Evolutionary conservation across 2,888 invertebrate species (phyloP).

Genomic region (Eudemis profundana): DNA sequence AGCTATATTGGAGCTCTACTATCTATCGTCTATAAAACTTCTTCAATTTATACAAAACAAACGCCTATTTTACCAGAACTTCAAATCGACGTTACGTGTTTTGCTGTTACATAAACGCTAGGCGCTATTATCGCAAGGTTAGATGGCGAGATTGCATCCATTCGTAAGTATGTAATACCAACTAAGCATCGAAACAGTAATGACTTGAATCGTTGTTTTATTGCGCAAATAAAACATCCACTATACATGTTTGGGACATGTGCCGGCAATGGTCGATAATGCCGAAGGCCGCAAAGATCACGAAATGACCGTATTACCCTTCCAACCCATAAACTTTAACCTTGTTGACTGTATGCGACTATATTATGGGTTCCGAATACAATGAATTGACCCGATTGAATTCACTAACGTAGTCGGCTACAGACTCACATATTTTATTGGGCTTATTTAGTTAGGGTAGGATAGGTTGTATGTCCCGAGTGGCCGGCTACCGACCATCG

Average conservation of each 20-base stretch:
- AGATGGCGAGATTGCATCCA: slow-evolving; percentile 7
- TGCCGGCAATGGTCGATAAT: slow-evolving; percentile 7
- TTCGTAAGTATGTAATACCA: neutral
- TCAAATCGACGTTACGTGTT: slow-evolving; percentile 23
- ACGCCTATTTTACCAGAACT: slow-evolving; percentile 28
- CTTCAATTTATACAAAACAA: neutral
- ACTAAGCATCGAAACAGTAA: neutral
- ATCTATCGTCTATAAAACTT: no score
- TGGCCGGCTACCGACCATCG: neutral
- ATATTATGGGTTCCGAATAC: neutral
- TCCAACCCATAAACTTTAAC: slow-evolving; percentile 34
- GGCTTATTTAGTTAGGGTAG: neutral
- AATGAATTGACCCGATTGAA: slow-evolving; percentile 7
- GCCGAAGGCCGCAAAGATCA: slow-evolving; percentile 18
- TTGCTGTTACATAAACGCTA: slow-evolving; percentile 26
- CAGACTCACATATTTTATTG: neutral
- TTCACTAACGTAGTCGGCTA: neutral
- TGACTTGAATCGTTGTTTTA: neutral
- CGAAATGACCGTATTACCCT: slow-evolving; percentile 34
- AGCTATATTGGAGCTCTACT: no score
- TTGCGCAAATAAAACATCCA: neutral
- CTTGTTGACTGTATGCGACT: slow-evolving; percentile 27
- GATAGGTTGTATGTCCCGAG: neutral
- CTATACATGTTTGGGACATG: slow-evolving; percentile 1
- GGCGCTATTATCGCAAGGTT: slow-evolving; percentile 20